Evolutionary conservation across 2,113 vertebrate species (phyloP).

Genomic region (Todiramphus saurophagus): DNA sequence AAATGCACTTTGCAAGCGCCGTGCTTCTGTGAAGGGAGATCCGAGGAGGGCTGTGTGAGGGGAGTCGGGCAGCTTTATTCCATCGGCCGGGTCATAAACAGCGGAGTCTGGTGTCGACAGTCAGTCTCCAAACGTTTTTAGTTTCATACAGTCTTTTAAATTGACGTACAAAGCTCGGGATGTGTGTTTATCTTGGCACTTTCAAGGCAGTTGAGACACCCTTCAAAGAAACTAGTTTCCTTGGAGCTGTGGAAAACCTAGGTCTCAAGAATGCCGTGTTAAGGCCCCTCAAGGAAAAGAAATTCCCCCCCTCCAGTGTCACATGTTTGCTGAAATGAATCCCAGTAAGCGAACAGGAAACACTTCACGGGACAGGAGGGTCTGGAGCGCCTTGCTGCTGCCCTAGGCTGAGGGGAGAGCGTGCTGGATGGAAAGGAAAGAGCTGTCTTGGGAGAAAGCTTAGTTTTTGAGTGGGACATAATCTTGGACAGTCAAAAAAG

Average conservation of each 20-base stretch:
- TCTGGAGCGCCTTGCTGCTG: background rate
- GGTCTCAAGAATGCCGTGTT: background rate
- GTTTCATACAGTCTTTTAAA: background rate
- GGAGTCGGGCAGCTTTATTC: background rate
- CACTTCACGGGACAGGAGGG: background rate
- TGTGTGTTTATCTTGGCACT: background rate
- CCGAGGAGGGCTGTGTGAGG: background rate
- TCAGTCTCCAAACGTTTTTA: background rate
- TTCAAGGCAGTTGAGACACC: background rate
- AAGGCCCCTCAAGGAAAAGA: background rate
- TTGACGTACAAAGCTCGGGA: background rate
- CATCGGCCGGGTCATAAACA: background rate
- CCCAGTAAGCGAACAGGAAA: background rate
- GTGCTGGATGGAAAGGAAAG: background rate
- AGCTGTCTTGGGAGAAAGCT: background rate
- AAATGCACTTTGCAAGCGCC: fast-evolving
- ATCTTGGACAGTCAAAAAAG: background rate
- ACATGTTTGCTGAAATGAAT: background rate
- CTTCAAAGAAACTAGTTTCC: background rate
- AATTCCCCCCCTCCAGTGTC: background rate
- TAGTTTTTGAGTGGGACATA: background rate
- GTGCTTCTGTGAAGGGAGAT: background rate
- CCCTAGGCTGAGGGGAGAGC: background rate
- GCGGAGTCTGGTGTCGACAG: background rate
- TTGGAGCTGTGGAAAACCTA: background rate